Evolutionary conservation across 2,888 invertebrate species (phyloP).

Genomic region (Boloria selene): DNA sequence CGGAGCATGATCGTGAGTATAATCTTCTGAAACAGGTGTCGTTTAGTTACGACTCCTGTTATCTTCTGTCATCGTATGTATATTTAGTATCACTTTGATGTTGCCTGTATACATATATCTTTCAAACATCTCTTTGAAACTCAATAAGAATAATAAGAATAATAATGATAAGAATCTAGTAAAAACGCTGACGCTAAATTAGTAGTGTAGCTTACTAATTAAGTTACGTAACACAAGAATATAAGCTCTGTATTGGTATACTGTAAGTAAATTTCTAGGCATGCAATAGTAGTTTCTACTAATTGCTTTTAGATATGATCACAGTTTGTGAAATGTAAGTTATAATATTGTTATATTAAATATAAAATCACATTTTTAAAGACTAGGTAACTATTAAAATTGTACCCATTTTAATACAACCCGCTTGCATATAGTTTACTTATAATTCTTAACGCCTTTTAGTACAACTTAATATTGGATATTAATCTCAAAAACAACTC

Average conservation of each 20-base stretch:
- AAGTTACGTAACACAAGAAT: constrained; percentile 36
- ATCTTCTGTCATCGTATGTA: constrained; percentile 18
- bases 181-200: constrained; percentile 54
- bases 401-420: background rate
- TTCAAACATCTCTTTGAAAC: constrained; percentile 5
- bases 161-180: background rate
- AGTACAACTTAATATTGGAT: background rate
- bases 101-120: constrained; percentile 43
- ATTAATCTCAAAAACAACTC: background rate
- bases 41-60: constrained; percentile 35
- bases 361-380: background rate
- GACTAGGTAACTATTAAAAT: background rate
- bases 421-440: background rate
- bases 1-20: constrained; percentile 96
- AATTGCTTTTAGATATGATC: constrained; percentile 35
- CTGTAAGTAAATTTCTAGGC: constrained; percentile 44
- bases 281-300: constrained; percentile 46
- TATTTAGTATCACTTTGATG: constrained; percentile 50
- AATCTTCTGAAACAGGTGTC: constrained; percentile 55
- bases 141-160: no score
- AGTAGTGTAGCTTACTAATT: constrained; percentile 54
- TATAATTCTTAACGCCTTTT: background rate
- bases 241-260: constrained; percentile 44
- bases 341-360: constrained; percentile 15
- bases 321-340: constrained; percentile 23